Conservation (phyloP, 2,888 invertebrate species). For the Myathropa florea region DNA sequence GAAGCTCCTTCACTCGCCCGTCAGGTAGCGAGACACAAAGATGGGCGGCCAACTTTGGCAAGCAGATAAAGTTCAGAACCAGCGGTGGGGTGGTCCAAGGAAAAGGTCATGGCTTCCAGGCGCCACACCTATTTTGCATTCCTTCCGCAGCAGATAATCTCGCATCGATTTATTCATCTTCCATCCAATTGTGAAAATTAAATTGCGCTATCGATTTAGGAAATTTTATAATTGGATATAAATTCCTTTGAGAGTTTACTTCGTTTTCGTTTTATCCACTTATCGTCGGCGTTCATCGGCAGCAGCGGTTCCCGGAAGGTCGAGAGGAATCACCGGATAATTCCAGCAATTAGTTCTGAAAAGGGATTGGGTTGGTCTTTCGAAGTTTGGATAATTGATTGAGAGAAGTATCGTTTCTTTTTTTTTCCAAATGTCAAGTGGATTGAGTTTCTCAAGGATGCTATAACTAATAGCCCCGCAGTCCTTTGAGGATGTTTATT, state of each 20-base stretch:
- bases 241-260: constrained; percentile 52
- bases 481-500: background rate
- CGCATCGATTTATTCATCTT: constrained; percentile 32
- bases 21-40: constrained; percentile 38
- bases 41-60: background rate
- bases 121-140: constrained; percentile 58
- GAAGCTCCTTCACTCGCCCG: background rate
- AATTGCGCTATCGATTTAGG: constrained; percentile 67
- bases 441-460: background rate
- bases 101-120: background rate
- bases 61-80: too few relatives aligned
- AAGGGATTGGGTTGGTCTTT: background rate
- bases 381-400: constrained; percentile 40
- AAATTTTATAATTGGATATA: constrained; percentile 68
- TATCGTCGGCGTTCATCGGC: background rate
- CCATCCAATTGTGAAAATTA: constrained; percentile 62
- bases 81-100: background rate
- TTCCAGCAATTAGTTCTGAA: constrained; percentile 55
- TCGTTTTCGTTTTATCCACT: background rate
- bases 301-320: constrained; percentile 24
- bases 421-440: constrained; percentile 40
- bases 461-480: background rate
- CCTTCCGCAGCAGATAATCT: constrained; percentile 41
- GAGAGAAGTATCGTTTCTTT: background rate
- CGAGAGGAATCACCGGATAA: constrained; percentile 38